phyloP scores from a whole-genome alignment of 2,888 invertebrate species.

The Heliconius erato region DNA sequence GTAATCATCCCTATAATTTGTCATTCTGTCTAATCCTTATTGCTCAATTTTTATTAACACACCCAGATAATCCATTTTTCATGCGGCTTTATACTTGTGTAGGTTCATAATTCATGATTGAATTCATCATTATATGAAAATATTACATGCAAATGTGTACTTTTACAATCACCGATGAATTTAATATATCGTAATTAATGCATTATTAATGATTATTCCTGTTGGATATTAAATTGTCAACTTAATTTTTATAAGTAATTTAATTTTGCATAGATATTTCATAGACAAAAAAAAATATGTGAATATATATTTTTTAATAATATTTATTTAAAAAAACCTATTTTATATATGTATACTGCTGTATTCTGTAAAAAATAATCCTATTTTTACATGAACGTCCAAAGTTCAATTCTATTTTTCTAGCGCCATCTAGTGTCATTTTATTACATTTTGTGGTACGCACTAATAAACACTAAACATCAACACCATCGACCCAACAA shows the following conservation, averaged over 20 bases:
- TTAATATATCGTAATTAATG: neutral
- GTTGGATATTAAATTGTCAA: neutral
- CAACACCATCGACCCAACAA: neutral
- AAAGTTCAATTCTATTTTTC: neutral
- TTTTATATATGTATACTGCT: too few relatives aligned
- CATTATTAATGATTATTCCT: neutral
- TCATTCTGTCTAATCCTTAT: slow-evolving; percentile 28
- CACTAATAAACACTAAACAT: slow-evolving; percentile 1
- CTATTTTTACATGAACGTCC: neutral
- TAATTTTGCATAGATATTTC: neutral
- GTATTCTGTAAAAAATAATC: neutral
- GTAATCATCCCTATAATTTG: slow-evolving; percentile 36
- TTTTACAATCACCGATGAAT: neutral
- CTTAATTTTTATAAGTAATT: neutral
- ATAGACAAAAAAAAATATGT: neutral
- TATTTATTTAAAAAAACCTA: too few relatives aligned
- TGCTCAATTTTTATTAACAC: neutral
- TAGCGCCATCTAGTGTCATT: slow-evolving; percentile 45
- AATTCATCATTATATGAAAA: neutral
- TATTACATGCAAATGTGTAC: neutral
- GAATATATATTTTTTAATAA: neutral
- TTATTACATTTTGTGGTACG: neutral
- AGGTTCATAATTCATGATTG: neutral
- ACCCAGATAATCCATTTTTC: neutral
- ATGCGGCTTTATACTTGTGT: neutral